Evolutionary conservation across 2,113 vertebrate species (phyloP), one percentile per base, ranked within the genome.

Genomic region (Bagarius yarrelli): DNA sequence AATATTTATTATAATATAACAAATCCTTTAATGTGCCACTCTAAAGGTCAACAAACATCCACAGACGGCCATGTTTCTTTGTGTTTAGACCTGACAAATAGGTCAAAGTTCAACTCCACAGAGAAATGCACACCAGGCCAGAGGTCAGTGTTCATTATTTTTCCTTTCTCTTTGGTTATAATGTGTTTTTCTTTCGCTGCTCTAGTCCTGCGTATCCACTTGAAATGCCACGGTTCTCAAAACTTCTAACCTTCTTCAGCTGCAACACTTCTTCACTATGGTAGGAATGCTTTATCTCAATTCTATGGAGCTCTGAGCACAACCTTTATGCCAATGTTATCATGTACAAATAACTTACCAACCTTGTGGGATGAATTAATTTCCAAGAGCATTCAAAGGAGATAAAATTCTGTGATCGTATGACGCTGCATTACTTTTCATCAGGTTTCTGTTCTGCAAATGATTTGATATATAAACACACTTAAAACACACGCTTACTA

Each of bases 91-190:
- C 69, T 83, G 78, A 76, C 76, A 71, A 25, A 40, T 52, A 52
- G 81, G 78, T 83, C 75, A 83, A 81, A 85, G 83, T 61, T 81
- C 34, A 83, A 53, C 72, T 32, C 60, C 23, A 76, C 73, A 73
- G 70, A 83, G 73, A 83, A 74, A 83, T 83, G 61, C 34, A 82
- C 55, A 76, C 59, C 55, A 72, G 79, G 66, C 57, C 44, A 50
- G 50, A 75, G 81, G 36, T 78, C 76, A 81, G 34, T 73, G 64
- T 77, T 61, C 30, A 36, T 78, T 67, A 73, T 83, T 57, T 47
- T 57, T 47, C 57, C 73, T 27, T 40, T 83, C 50, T 78, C 61
- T 84, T 83, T 66, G 36, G 50, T 60, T 36, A 73, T 81, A 75
- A 61, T 76, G 50, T 83, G 67, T 77, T 85, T 84, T 81, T 27